A percentile compares a stretch with the other conserved stretches of the same genome.
phyloP scores from a whole-genome alignment of 30 jellyfish, hydroid and myxozoan genomes.

The Chironex yamaguchii region DNA sequence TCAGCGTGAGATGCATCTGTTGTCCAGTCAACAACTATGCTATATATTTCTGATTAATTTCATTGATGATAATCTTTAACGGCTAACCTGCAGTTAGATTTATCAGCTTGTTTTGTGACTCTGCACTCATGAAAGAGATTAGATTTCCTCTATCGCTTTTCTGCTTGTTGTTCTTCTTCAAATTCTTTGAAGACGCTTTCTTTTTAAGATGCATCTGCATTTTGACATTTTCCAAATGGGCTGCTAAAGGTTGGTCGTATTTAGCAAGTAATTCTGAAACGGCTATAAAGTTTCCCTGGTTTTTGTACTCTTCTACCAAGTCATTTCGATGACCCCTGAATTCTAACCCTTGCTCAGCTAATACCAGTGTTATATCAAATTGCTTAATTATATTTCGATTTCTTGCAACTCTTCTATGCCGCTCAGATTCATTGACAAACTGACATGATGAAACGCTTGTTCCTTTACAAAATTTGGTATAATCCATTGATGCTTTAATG shows the following conservation, averaged over 20 bases:
- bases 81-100: neutral
- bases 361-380: neutral
- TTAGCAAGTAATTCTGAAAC: neutral
- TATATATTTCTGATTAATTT: neutral
- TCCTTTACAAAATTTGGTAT: neutral
- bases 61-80: neutral
- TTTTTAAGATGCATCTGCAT: no score
- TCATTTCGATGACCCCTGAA: conserved; percentile 15
- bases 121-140: neutral
- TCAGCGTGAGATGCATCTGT: neutral
- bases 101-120: neutral
- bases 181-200: neutral
- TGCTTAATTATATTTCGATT: neutral
- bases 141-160: neutral
- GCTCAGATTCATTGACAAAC: no score
- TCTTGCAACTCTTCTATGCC: no score
- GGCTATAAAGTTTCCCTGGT: neutral
- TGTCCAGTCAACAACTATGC: conserved; percentile 15
- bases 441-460: neutral
- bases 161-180: neutral
- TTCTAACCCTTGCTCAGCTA: conserved; percentile 16
- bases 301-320: neutral
- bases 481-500: no score
- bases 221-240: neutral
- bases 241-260: neutral